These are phyloP conservation scores for Mandrillus leucophaeus DNA, from an alignment of 2,113 vertebrate species.

Conservation along the genomic window DNA sequence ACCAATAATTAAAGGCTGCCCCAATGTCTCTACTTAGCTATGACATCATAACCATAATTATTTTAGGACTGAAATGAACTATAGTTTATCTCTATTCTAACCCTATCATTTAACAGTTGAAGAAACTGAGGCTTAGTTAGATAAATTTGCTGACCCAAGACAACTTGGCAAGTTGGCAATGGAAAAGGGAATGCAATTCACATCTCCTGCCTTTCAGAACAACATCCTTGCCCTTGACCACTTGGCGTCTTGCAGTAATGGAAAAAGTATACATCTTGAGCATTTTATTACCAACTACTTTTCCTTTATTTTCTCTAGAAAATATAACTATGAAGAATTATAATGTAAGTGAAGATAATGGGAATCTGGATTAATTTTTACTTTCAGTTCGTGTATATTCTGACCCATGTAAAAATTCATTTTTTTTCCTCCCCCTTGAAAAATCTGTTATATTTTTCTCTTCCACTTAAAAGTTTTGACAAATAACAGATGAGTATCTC, in stretches of 20 bases:
- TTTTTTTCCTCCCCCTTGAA: fast-evolving
- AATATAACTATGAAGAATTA: neutral
- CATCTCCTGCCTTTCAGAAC: too few species aligned
- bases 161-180: neutral
- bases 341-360: fast-evolving
- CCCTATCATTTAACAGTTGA: conserved; percentile 62
- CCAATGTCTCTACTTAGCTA: conserved; percentile 40
- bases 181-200: fast-evolving
- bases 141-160: neutral
- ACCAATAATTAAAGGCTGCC: conserved; percentile 46
- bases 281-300: too few species aligned
- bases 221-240: fast-evolving
- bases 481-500: neutral
- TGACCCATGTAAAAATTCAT: neutral
- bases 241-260: fast-evolving
- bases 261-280: fast-evolving
- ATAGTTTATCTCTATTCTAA: neutral
- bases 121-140: conserved; percentile 35
- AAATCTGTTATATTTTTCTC: neutral
- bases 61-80: neutral
- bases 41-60: conserved; percentile 27
- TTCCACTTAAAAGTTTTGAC: neutral
- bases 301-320: neutral
- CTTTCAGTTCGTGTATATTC: neutral
- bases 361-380: neutral